A percentile compares a stretch with the other conserved stretches of the same genome.
phyloP scores from a whole-genome alignment of 2,888 invertebrate species.

The Xanthia icteritia region DNA sequence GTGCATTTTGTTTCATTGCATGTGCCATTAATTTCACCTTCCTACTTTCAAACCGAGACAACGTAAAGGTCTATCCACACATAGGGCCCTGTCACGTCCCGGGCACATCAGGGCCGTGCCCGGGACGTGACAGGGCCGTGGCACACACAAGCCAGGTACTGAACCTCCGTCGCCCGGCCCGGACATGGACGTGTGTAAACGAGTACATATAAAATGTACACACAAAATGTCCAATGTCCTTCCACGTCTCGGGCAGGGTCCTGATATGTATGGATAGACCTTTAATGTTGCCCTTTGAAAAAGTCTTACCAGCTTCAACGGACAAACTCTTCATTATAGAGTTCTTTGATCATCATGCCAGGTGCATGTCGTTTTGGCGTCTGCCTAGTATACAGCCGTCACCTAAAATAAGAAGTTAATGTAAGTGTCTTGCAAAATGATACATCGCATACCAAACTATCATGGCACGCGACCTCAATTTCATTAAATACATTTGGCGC shows the following conservation, averaged over 20 bases:
- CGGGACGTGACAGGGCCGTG: too few species aligned
- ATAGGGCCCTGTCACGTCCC: too few species aligned
- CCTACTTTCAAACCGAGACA: not conserved
- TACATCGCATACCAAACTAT: constrained; percentile 4
- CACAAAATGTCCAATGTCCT: too few species aligned
- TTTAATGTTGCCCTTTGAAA: not conserved
- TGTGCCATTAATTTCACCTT: not conserved
- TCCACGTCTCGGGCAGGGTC: too few species aligned
- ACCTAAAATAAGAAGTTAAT: not conserved
- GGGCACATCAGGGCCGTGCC: too few species aligned
- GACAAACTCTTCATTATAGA: not conserved
- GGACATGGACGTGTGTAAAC: too few species aligned
- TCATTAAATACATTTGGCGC: constrained; percentile 16
- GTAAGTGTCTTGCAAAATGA: not conserved
- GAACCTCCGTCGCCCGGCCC: too few species aligned
- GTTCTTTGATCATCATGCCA: not conserved
- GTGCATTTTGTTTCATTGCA: not conserved
- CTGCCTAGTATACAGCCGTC: not conserved
- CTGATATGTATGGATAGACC: too few species aligned
- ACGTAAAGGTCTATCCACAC: too few species aligned
- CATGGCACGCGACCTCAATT: constrained; percentile 19
- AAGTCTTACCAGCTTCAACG: too few species aligned
- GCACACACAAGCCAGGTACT: too few species aligned
- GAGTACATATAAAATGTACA: too few species aligned
- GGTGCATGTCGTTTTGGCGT: not conserved